Percentiles rank a stretch among this genome's conserved stretches.
Conservation (phyloP, 2,888 invertebrate genomes). For the Tetranychus piercei region DNA sequence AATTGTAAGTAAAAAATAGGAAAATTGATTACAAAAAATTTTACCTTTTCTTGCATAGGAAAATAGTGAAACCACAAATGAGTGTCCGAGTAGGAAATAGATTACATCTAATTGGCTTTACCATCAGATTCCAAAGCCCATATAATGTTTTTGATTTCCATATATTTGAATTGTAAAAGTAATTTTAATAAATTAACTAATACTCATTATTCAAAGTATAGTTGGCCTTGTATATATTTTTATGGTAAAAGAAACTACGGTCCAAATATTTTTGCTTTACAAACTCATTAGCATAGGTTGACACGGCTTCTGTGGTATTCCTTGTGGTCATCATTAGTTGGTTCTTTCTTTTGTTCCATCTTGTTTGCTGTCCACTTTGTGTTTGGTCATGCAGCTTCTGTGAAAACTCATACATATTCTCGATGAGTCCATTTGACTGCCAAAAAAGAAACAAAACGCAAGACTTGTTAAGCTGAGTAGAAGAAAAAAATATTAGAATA, state of each 20-base stretch:
- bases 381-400: too few relatives aligned
- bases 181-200: neutral
- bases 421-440: neutral
- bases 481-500: neutral
- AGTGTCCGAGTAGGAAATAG: neutral
- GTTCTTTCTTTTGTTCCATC: too few relatives aligned
- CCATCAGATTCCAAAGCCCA: neutral
- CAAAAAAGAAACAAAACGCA: neutral
- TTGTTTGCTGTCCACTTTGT: too few relatives aligned
- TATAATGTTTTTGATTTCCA: neutral
- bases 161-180: neutral
- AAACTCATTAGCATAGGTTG: too few relatives aligned
- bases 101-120: neutral
- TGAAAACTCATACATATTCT: too few relatives aligned
- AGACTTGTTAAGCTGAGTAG: too few relatives aligned
- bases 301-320: too few relatives aligned
- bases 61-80: neutral
- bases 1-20: neutral
- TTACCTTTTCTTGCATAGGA: neutral
- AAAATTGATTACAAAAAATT: neutral
- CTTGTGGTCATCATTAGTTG: too few relatives aligned
- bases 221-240: too few relatives aligned
- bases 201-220: neutral
- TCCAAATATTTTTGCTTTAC: too few relatives aligned
- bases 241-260: too few relatives aligned